These are phyloP conservation scores for Amniataba percoides DNA, from an alignment of 2,797 vertebrate species.

Conservation along the genomic window DNA sequence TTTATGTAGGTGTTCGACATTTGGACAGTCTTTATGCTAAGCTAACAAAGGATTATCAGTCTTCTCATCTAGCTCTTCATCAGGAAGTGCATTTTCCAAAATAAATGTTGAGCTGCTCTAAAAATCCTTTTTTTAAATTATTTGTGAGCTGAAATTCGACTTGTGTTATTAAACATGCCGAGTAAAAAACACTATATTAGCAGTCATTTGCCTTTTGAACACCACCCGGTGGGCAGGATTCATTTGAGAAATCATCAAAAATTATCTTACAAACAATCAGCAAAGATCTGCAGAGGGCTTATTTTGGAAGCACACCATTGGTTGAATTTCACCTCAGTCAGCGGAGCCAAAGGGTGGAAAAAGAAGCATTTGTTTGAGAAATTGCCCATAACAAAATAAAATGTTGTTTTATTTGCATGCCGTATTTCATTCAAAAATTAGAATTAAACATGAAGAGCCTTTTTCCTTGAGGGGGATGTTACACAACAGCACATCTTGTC, in stretches of 20 bases:
- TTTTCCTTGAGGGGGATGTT: not conserved
- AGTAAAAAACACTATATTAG: not conserved
- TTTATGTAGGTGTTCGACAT: no score
- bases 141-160: no score
- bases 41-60: no score
- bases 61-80: not conserved
- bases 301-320: not conserved
- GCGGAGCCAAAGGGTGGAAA: not conserved
- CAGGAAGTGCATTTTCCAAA: not conserved
- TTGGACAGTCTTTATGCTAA: no score
- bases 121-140: no score
- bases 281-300: not conserved
- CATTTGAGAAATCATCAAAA: not conserved
- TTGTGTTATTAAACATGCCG: not conserved
- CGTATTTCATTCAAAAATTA: constrained; percentile 15
- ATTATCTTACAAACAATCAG: not conserved
- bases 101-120: not conserved
- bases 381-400: not conserved
- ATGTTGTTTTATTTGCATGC: not conserved
- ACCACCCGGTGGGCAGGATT: not conserved
- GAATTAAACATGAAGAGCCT: not conserved
- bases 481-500: constrained; percentile 2
- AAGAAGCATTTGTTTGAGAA: constrained; percentile 2
- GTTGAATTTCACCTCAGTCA: constrained; percentile 3
- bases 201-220: not conserved